Percentiles rank a stretch among this genome's conserved stretches.
phyloP scores from a whole-genome alignment of 2,888 invertebrate genomes.

The Prosopocoilus inquinatus region DNA sequence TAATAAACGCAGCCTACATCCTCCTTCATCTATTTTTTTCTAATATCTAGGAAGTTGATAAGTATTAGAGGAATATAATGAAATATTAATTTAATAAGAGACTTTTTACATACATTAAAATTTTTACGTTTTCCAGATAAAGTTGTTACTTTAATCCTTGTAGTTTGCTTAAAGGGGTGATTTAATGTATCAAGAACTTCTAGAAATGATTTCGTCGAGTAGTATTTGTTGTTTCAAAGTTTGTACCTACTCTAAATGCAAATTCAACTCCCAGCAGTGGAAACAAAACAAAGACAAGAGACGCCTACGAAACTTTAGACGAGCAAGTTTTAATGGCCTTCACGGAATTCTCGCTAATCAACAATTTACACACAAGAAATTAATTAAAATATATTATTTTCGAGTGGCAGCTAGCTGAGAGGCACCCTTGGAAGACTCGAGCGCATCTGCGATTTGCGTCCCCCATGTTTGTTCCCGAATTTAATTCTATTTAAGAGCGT shows the following conservation, averaged over 20 bases:
- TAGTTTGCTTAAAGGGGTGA: constrained; percentile 12
- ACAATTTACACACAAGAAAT: constrained; percentile 19
- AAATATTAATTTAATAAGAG: no score
- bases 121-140: no score
- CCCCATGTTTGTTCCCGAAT: constrained; percentile 11
- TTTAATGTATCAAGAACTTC: constrained; percentile 32
- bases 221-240: constrained; percentile 46
- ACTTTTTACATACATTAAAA: no score
- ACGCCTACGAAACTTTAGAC: constrained; percentile 30
- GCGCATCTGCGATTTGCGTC: constrained; percentile 8
- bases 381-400: constrained; percentile 12
- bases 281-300: constrained; percentile 40
- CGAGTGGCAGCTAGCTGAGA: background rate
- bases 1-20: no score
- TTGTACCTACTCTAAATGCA: constrained; percentile 50
- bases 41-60: no score
- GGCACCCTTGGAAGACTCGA: background rate
- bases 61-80: no score
- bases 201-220: constrained; percentile 33
- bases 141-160: no score
- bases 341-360: constrained; percentile 25
- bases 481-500: constrained; percentile 11
- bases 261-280: constrained; percentile 41
- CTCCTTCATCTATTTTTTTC: no score
- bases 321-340: constrained; percentile 32